Evolutionary conservation across 2,888 invertebrate species (phyloP).

Genomic region (Caenorhabditis angaria): DNA sequence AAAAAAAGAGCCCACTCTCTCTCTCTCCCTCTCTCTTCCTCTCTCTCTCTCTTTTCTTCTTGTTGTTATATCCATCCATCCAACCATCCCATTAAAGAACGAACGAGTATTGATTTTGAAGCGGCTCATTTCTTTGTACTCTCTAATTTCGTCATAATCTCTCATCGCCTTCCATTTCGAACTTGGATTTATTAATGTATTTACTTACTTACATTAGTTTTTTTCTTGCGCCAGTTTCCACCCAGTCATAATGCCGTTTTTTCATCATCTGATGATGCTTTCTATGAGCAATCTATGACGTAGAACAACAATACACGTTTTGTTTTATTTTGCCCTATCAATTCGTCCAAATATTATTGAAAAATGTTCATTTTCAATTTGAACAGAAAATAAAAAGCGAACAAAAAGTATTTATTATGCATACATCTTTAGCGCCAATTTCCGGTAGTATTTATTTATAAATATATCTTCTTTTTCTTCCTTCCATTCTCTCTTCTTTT

Average conservation of each 20-base stretch:
- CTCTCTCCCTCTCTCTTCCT: conserved; percentile 20
- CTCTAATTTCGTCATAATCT: not conserved
- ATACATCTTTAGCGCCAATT: conserved; percentile 2
- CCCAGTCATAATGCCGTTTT: too few relatives aligned
- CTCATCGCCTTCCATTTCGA: too few relatives aligned
- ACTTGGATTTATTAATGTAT: too few relatives aligned
- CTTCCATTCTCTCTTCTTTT: not conserved
- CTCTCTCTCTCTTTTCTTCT: conserved; percentile 18
- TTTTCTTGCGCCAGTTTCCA: too few relatives aligned
- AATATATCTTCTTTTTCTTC: not conserved
- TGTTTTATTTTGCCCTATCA: not conserved
- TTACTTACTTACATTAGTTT: too few relatives aligned
- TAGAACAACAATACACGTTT: too few relatives aligned
- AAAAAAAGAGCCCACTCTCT: conserved; percentile 7
- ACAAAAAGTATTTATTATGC: conserved; percentile 1
- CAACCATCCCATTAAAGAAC: conserved; percentile 1
- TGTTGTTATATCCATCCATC: conserved; percentile 5
- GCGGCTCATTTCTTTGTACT: not conserved
- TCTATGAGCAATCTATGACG: too few relatives aligned
- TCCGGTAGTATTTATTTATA: conserved; percentile 4
- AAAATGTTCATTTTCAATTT: too few relatives aligned
- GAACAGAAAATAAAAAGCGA: too few relatives aligned
- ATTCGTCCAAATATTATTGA: too few relatives aligned
- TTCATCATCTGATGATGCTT: too few relatives aligned
- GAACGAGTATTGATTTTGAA: not conserved